Evolutionary conservation across 2,113 vertebrate genomes (phyloP).

Genomic region (Thermophis baileyi): DNA sequence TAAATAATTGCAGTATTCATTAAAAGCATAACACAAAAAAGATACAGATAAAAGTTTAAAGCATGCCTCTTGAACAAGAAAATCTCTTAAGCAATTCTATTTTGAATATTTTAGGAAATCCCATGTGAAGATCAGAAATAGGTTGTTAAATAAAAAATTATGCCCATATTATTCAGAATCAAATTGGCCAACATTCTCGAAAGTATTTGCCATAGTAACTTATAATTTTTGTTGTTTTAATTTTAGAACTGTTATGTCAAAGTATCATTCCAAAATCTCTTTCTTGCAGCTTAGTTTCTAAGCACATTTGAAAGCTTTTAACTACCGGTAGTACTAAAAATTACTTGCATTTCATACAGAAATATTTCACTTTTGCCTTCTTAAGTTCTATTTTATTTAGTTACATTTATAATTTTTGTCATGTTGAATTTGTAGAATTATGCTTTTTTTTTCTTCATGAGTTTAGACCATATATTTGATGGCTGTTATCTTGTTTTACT

Average conservation of each 20-base stretch:
- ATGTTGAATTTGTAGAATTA: neutral
- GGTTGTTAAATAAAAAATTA: neutral
- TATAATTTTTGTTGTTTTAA: neutral
- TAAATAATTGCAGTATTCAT: neutral
- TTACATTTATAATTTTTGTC: neutral
- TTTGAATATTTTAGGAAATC: neutral
- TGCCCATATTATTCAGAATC: neutral
- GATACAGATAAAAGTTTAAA: neutral
- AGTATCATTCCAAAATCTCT: neutral
- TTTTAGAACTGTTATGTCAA: neutral
- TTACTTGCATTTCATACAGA: neutral
- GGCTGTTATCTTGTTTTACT: constrained; percentile 13
- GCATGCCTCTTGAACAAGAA: neutral
- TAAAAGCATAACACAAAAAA: neutral
- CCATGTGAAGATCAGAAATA: neutral
- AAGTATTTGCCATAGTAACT: neutral
- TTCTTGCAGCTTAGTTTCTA: neutral
- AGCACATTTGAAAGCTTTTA: neutral
- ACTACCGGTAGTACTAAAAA: neutral
- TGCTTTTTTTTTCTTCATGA: neutral
- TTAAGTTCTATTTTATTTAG: neutral
- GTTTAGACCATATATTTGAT: neutral
- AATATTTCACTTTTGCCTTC: neutral
- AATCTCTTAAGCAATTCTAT: neutral
- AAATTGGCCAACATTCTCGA: neutral